phyloP scores from a whole-genome alignment of 2,113 vertebrate species.

The Sakesphorus luctuosus region DNA sequence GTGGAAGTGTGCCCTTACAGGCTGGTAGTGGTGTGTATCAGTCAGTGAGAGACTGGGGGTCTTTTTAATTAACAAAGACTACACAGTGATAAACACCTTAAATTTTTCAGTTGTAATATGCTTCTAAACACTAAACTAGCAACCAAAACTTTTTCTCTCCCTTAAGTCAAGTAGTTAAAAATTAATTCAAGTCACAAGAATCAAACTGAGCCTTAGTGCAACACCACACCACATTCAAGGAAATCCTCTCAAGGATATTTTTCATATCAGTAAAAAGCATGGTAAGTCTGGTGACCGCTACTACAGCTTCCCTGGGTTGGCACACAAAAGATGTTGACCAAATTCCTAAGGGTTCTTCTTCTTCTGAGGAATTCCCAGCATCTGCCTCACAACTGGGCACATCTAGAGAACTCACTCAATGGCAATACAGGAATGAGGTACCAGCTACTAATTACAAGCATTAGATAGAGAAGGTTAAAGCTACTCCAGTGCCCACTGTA shows the following conservation, averaged over 20 bases:
- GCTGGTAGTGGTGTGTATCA: neutral
- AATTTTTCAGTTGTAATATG: neutral
- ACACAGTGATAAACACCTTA: neutral
- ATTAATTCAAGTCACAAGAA: neutral
- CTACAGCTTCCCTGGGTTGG: neutral
- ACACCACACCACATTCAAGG: neutral
- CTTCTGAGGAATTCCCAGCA: neutral
- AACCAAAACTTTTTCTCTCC: neutral
- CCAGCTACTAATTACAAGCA: neutral
- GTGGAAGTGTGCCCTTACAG: neutral
- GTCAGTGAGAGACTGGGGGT: neutral
- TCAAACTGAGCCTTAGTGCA: neutral
- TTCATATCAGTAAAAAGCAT: neutral
- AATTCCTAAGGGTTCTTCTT: neutral
- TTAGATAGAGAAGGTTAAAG: neutral
- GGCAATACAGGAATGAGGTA: neutral
- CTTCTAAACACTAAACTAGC: neutral
- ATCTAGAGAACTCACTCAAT: fast-evolving
- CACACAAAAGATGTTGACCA: neutral
- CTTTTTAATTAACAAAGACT: neutral
- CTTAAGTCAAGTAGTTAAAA: neutral
- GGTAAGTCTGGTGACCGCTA: neutral
- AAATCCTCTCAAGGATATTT: neutral
- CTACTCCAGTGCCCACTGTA: neutral
- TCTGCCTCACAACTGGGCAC: neutral